A percentile compares a stretch with the other conserved stretches of the same genome.
These are phyloP conservation scores for Sebastes reedi DNA, from an alignment of 2,797 vertebrate genomes.

Conservation along the genomic window DNA sequence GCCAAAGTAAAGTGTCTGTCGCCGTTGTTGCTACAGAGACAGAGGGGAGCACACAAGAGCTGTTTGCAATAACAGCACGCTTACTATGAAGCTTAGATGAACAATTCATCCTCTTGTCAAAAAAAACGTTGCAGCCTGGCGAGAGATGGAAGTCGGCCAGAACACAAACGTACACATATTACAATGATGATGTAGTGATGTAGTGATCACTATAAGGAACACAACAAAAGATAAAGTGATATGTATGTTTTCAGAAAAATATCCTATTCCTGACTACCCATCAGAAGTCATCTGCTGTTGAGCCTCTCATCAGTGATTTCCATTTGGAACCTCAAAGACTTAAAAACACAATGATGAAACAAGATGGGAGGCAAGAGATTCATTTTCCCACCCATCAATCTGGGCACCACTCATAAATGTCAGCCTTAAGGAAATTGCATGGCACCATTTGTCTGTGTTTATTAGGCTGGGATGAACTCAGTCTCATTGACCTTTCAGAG, in stretches of 20 bases:
- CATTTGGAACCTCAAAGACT: slow-evolving; percentile 15
- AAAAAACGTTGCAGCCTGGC: background rate
- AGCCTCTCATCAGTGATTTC: slow-evolving; percentile 4
- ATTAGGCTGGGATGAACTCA: slow-evolving; percentile 64
- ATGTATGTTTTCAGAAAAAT: background rate
- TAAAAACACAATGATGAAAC: slow-evolving; percentile 35
- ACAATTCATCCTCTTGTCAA: slow-evolving; percentile 2
- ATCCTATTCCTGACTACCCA: background rate
- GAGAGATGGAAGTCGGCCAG: background rate
- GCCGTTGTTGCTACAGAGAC: background rate
- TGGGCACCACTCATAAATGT: slow-evolving; percentile 65
- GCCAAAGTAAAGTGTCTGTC: slow-evolving; percentile 27
- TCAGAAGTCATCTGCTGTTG: slow-evolving; percentile 9
- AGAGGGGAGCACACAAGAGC: slow-evolving; percentile 19
- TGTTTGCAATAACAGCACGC: slow-evolving; percentile 29
- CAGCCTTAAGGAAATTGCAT: slow-evolving; percentile 66
- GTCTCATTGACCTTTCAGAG: slow-evolving; percentile 57
- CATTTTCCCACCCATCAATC: slow-evolving; percentile 59
- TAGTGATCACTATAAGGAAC: background rate
- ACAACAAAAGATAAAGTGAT: background rate
- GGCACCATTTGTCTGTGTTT: slow-evolving; percentile 72
- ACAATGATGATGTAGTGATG: background rate
- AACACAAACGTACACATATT: background rate
- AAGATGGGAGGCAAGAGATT: slow-evolving; percentile 26
- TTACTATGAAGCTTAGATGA: background rate